phyloP scores from a whole-genome alignment of 2,797 vertebrate genomes.

The Darevskia nairensis region DNA sequence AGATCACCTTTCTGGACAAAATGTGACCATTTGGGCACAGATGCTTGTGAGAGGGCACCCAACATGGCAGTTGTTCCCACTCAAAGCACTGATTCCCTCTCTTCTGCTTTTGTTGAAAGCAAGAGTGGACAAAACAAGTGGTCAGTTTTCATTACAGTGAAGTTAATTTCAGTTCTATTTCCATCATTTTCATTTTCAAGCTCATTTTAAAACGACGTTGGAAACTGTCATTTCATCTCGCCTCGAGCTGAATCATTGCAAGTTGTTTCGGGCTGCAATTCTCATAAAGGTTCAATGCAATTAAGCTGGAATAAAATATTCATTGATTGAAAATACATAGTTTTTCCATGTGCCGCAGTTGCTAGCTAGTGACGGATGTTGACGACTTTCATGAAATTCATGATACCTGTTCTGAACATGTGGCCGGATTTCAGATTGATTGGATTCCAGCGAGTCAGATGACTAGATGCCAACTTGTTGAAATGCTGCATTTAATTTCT shows the following conservation, averaged over 20 bases:
- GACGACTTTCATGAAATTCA: background rate
- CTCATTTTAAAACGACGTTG: background rate
- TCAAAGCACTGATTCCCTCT: background rate
- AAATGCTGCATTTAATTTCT: background rate
- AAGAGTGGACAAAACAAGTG: constrained; percentile 5
- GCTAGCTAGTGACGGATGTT: background rate
- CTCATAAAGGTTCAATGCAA: constrained; percentile 27
- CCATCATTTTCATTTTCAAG: constrained; percentile 22
- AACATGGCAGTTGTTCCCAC: background rate
- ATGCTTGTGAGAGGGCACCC: background rate
- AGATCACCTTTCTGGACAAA: background rate
- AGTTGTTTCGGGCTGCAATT: constrained; percentile 11
- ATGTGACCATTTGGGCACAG: background rate
- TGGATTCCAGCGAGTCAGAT: background rate
- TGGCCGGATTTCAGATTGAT: background rate
- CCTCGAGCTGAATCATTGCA: constrained; percentile 1
- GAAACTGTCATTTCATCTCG: constrained; percentile 24
- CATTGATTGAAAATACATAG: constrained; percentile 15
- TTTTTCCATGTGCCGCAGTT: background rate
- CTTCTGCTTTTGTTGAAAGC: background rate
- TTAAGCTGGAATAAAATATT: constrained; percentile 41
- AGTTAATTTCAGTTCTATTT: constrained; percentile 23
- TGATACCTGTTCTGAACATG: background rate
- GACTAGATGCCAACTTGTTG: background rate
- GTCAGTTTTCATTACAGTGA: constrained; percentile 15